Conservation (phyloP, 1,140 invertebrate species). For the Copidosoma floridanum region DNA sequence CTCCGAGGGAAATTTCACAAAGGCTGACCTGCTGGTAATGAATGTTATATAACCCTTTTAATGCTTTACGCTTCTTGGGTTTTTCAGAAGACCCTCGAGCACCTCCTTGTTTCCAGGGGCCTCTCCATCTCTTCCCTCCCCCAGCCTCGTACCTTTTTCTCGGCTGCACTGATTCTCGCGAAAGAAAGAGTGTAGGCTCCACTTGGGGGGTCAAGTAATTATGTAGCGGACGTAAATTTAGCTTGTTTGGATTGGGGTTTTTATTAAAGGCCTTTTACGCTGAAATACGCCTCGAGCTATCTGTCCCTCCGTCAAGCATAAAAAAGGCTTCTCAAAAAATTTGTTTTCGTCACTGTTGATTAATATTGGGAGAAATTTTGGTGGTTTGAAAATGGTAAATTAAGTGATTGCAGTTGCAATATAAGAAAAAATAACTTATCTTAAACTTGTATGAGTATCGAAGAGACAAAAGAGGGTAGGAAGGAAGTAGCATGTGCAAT, state of each 20-base stretch:
- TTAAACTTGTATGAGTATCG: too few relatives aligned
- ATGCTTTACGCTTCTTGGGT: constrained; percentile 59
- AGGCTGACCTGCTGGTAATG: constrained; percentile 55
- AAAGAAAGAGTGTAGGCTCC: constrained; percentile 26
- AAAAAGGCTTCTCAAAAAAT: constrained; percentile 11
- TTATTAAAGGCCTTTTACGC: constrained; percentile 55
- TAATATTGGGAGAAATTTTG: neutral
- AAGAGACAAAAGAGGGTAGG: too few relatives aligned
- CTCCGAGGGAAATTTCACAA: constrained; percentile 55
- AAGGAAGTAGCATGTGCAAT: too few relatives aligned
- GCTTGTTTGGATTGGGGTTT: constrained; percentile 59
- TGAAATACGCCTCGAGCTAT: constrained; percentile 25
- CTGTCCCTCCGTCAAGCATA: neutral
- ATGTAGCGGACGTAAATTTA: constrained; percentile 59
- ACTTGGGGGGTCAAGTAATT: constrained; percentile 57
- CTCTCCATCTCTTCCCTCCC: constrained; percentile 29
- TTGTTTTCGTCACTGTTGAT: neutral
- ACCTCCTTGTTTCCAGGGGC: constrained; percentile 19
- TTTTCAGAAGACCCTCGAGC: constrained; percentile 51
- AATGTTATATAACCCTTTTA: constrained; percentile 60
- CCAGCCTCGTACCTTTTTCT: constrained; percentile 26
- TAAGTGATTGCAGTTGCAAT: constrained; percentile 9
- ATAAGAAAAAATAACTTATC: constrained; percentile 18
- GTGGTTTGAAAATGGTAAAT: neutral
- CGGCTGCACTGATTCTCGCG: constrained; percentile 24